A percentile compares a stretch with the other conserved stretches of the same genome.
Evolutionary conservation across 2,888 invertebrate species (phyloP).

Genomic region (Axea sp.): DNA sequence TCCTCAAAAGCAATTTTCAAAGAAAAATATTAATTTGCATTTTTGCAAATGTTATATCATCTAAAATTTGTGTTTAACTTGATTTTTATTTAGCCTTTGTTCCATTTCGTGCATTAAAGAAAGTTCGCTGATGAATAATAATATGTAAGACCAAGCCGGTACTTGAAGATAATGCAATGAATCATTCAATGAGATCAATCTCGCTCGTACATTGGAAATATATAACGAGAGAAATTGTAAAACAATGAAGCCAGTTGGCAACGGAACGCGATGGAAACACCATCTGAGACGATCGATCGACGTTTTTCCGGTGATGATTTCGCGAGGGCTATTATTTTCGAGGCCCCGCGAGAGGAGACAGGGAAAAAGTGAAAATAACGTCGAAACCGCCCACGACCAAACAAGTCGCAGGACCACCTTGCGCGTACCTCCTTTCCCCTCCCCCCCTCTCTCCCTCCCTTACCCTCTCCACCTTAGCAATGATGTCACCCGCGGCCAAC

Average conservation of each 20-base stretch:
- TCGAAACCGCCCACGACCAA: constrained; percentile 36
- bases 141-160: constrained; percentile 13
- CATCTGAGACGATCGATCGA: constrained; percentile 13
- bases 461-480: too few species aligned
- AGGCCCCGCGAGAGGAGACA: constrained; percentile 13
- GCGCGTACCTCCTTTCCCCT: constrained; percentile 1
- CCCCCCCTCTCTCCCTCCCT: neutral
- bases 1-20: too few species aligned
- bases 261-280: neutral
- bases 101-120: constrained; percentile 4
- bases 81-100: neutral
- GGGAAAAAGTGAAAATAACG: constrained; percentile 36
- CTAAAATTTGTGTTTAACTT: too few species aligned
- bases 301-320: constrained; percentile 7
- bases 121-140: constrained; percentile 38
- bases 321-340: constrained; percentile 18
- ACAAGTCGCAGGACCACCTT: constrained; percentile 34
- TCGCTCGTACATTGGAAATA: constrained; percentile 19
- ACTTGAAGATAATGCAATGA: constrained; percentile 39
- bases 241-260: constrained; percentile 17
- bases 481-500: too few species aligned
- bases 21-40: too few species aligned
- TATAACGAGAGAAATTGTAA: constrained; percentile 34
- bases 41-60: too few species aligned
- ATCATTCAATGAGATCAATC: constrained; percentile 49